A percentile compares a stretch with the other conserved stretches of the same genome.
These are phyloP conservation scores for Pterois miles DNA, from an alignment of 2,797 vertebrate genomes.

Conservation along the genomic window DNA sequence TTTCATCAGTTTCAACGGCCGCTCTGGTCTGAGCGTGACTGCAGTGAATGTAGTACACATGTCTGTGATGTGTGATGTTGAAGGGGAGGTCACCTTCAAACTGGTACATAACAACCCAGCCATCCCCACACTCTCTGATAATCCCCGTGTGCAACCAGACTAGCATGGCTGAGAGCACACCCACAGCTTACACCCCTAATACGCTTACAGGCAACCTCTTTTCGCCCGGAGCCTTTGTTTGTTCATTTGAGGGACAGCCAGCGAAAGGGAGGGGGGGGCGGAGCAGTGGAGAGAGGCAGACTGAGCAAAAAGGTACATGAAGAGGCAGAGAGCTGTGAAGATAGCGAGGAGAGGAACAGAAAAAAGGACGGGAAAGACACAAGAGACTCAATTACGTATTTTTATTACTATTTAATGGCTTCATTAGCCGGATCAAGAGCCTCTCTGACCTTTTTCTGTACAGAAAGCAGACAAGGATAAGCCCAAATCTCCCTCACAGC, in stretches of 20 bases:
- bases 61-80: constrained; percentile 39
- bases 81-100: constrained; percentile 73
- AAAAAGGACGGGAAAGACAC: constrained; percentile 1
- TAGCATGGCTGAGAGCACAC: constrained; percentile 58
- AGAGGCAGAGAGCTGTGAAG: background rate
- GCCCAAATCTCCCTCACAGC: constrained; percentile 19
- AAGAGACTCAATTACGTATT: constrained; percentile 34
- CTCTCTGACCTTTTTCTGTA: constrained; percentile 33
- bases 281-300: constrained; percentile 12
- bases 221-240: constrained; percentile 63
- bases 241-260: constrained; percentile 66
- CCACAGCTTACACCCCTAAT: constrained; percentile 69
- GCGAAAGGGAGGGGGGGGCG: constrained; percentile 24
- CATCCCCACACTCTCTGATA: constrained; percentile 51
- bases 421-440: constrained; percentile 56
- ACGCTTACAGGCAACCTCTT: constrained; percentile 64
- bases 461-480: constrained; percentile 23
- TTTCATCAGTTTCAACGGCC: background rate
- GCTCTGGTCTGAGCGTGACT: background rate
- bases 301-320: constrained; percentile 8
- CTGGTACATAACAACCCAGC: constrained; percentile 47
- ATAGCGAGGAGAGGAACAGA: constrained; percentile 3
- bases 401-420: constrained; percentile 46
- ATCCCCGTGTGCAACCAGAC: constrained; percentile 67
- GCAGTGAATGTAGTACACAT: background rate